Evolutionary conservation across 2,113 vertebrate species (phyloP), one percentile per base, ranked within the genome.

Genomic region (Callionymus lyra): DNA sequence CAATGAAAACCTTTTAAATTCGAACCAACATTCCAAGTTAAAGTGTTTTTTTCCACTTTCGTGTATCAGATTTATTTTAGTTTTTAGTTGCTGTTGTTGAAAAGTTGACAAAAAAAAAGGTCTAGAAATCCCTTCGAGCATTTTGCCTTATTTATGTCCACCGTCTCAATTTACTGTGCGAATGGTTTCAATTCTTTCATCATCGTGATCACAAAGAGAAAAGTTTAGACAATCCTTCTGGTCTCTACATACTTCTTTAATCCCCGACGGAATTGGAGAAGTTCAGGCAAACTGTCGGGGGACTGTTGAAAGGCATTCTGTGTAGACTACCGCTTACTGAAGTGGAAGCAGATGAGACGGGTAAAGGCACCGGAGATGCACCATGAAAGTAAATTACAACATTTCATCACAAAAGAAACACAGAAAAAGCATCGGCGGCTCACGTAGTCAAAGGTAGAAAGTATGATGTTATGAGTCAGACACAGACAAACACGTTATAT

Each of bases 301-400:
- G 67, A 68, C 39, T 37, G 56, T 53, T 72, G 56, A 76, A 66
- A 78, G 74, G 61, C 45, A 65, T 72, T 76, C 57, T 62, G 68
- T 76, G 65, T 62, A 43, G 55, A 57, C 57, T 50, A 46, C 59
- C 46, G 50, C 56, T 62, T 47, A 72, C 67, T 59, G 65, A 62
- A 63, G 64, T 64, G 59, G 62, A 57, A 75, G 54, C 42, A 34
- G 54, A 47, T 13, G 4, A 60, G 44, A 44, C 47, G 44, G 21
- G 53, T 44, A 45, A 55, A 68, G 43, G 41, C 14, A 59, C 38
- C 35, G 34, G 48, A 50, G 49, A 47, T 57, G 37, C 35, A 41
- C 21, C 6, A 45, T 55, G 38, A 67, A 69, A 71, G 57, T 45
- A 66, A 66, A 67, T 66, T 63, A 53, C 53, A 68, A 54, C 48